Evolutionary conservation across 2,888 invertebrate genomes (phyloP).

Genomic region (Sarcophaga variegata): DNA sequence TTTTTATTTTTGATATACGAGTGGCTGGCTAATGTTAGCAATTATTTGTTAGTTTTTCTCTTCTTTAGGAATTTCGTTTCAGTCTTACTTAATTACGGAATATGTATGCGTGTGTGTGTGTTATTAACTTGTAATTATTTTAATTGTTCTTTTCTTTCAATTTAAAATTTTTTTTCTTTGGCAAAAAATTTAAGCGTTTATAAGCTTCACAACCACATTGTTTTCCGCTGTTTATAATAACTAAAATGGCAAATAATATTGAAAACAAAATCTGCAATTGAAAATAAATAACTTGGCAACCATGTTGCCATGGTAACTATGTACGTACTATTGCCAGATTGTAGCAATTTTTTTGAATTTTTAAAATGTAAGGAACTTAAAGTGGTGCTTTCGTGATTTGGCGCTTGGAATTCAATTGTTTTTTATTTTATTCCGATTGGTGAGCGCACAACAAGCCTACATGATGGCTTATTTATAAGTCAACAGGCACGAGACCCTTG

Average conservation of each 20-base stretch:
- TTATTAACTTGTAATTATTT: too few species aligned
- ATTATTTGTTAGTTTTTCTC: too few species aligned
- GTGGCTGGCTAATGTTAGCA: too few species aligned
- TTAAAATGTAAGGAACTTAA: not conserved
- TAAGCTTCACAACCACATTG: constrained; percentile 6
- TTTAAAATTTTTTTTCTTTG: not conserved
- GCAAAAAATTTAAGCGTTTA: not conserved
- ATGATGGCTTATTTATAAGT: too few species aligned
- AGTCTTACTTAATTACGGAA: too few species aligned
- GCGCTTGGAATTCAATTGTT: too few species aligned
- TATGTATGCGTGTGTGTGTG: too few species aligned
- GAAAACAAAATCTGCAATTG: not conserved
- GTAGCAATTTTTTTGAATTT: too few species aligned
- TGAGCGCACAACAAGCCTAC: too few species aligned
- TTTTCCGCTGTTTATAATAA: constrained; percentile 30
- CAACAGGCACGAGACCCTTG: too few species aligned
- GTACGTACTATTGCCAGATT: not conserved
- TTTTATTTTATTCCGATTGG: too few species aligned
- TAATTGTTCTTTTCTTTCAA: not conserved
- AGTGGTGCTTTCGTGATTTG: constrained; percentile 13
- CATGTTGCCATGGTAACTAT: constrained; percentile 29
- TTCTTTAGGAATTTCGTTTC: too few species aligned
- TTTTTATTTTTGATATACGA: not conserved
- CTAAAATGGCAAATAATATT: constrained; percentile 9
- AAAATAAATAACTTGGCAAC: constrained; percentile 42